A percentile compares a stretch with the other conserved stretches of the same genome.
Conservation (phyloP, 2,113 vertebrate genomes). For the Anas platyrhynchos region DNA sequence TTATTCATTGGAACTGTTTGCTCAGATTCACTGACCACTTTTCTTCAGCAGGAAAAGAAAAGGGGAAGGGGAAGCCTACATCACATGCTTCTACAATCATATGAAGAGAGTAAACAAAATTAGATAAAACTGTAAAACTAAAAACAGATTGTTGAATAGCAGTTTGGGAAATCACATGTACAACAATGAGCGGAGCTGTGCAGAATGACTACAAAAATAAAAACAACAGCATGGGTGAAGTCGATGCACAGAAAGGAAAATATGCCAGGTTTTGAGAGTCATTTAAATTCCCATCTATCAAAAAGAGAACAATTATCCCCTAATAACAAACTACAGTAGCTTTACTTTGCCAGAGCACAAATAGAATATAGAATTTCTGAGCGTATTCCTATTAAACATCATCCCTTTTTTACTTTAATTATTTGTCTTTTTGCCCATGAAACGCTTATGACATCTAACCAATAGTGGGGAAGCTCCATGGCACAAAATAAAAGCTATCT, state of each 20-base stretch:
- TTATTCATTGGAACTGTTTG: neutral
- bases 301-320: neutral
- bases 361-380: neutral
- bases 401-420: neutral
- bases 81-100: neutral
- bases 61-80: neutral
- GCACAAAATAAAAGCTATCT: neutral
- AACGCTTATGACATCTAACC: neutral
- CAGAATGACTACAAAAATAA: neutral
- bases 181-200: neutral
- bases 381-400: neutral
- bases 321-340: neutral
- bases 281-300: neutral
- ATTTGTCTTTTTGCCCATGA: neutral
- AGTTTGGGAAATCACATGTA: neutral
- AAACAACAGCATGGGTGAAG: neutral
- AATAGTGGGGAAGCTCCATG: neutral
- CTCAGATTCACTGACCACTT: neutral
- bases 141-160: neutral
- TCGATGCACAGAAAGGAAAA: neutral
- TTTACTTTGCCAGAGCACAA: neutral
- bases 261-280: neutral
- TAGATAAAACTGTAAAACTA: neutral
- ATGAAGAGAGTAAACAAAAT: neutral
- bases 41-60: neutral